Conservation (phyloP, 2,113 vertebrate species). For the Solea senegalensis region DNA sequence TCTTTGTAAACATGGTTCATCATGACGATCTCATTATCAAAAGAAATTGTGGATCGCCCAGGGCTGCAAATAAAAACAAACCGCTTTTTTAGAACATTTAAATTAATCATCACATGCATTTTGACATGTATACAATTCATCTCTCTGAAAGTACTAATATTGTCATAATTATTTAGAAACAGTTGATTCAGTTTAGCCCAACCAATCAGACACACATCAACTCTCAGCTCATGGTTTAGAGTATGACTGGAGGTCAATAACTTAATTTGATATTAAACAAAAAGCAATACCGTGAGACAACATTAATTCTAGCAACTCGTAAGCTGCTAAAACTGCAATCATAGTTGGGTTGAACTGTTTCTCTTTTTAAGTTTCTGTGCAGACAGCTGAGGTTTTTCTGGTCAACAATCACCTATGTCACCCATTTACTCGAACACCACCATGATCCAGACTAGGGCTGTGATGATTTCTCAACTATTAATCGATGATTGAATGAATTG, state of each 20-base stretch:
- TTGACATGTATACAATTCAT: not conserved
- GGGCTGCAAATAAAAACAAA: conserved; percentile 81
- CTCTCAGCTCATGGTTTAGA: not conserved
- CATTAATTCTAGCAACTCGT: conserved; percentile 12
- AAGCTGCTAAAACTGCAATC: conserved; percentile 24
- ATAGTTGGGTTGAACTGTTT: not conserved
- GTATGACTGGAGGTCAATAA: conserved; percentile 3
- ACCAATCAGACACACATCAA: conserved; percentile 2
- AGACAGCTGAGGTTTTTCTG: conserved; percentile 40
- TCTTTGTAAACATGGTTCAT: conserved; percentile 99
- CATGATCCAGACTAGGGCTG: conserved; percentile 14
- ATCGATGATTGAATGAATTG: no score
- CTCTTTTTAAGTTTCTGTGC: conserved; percentile 30
- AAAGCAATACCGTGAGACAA: conserved; percentile 18
- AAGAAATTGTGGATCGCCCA: conserved; percentile 87
- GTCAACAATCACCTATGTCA: conserved; percentile 47
- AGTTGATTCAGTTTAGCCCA: conserved; percentile 5
- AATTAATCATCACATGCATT: not conserved
- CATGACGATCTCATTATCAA: conserved; percentile 97
- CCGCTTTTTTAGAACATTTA: not conserved
- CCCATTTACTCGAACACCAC: conserved; percentile 32
- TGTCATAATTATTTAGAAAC: conserved; percentile 7
- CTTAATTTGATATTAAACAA: conserved; percentile 5
- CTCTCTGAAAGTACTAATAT: conserved; percentile 4
- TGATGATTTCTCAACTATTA: no score